A percentile compares a stretch with the other conserved stretches of the same genome.
Conservation (phyloP, 2,113 vertebrate genomes). For the Centropristis striata region DNA sequence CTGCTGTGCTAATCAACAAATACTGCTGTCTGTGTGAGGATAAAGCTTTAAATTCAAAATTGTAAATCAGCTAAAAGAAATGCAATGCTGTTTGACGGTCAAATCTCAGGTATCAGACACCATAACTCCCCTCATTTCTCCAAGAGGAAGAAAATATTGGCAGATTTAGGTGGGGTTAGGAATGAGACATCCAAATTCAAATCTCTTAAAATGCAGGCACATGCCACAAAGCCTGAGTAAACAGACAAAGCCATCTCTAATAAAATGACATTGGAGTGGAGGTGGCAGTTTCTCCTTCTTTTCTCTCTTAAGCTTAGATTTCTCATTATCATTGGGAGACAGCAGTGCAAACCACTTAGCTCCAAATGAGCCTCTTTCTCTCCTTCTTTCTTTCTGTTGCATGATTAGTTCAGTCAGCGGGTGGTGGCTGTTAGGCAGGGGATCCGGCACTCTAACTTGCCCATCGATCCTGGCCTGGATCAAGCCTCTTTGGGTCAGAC, state of each 20-base stretch:
- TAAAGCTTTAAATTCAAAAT: conserved; percentile 3
- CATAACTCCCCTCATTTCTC: neutral
- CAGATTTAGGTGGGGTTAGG: conserved; percentile 13
- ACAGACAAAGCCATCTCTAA: conserved; percentile 48
- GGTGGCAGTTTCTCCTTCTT: conserved; percentile 27
- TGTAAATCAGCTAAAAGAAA: conserved; percentile 1
- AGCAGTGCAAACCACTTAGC: conserved; percentile 49
- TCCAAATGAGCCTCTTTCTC: conserved; percentile 50
- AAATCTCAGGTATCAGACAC: conserved; percentile 6
- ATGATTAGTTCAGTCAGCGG: conserved; percentile 47
- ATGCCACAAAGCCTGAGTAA: conserved; percentile 35
- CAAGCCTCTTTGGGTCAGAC: conserved; percentile 38
- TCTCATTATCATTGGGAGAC: conserved; percentile 51
- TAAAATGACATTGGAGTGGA: conserved; percentile 40
- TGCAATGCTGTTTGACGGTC: neutral
- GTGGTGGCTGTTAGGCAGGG: conserved; percentile 8
- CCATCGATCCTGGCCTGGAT: conserved; percentile 63
- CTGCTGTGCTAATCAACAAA: neutral
- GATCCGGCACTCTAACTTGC: neutral
- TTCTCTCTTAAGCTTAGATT: conserved; percentile 44
- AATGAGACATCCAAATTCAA: conserved; percentile 32
- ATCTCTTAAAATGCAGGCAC: conserved; percentile 38
- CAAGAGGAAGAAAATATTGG: conserved; percentile 14
- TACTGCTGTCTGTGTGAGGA: neutral
- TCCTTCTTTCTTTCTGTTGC: conserved; percentile 16